Evolutionary conservation across 2,797 vertebrate genomes (phyloP), one percentile per base, ranked within the genome.

Genomic region (Trichosurus vulpecula): DNA sequence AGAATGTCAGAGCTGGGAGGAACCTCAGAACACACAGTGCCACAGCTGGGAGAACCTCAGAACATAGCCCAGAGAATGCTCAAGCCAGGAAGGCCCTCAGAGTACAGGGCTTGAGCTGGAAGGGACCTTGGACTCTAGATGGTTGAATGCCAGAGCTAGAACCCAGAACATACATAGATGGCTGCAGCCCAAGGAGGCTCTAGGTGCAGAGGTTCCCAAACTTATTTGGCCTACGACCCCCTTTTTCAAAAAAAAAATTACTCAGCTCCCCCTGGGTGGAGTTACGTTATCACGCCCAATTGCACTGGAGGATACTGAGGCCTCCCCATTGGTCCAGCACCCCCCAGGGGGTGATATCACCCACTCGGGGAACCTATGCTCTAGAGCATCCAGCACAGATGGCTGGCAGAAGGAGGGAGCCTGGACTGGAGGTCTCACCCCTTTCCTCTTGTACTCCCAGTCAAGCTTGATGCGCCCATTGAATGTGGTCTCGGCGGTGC

Each of bases 391-490:
- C 66, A 74, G n/a, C 66, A 74, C 8, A 47, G 22, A 47, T 47
- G 22, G 41, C 22, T 27, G 9, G 74, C 66, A 81, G n/a, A 81
- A 6, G 19, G 16, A 66, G n/a, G n/a, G n/a, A 81, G 19, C 66
- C 19, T 22, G n/a, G 74, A 31, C 31, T 74, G 58, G 8, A 53
- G 90, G 13, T 52, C 99, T 99, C 98, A 99, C 99, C 16, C 94
- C 54, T 41, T 98, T 29, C 96, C 98, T 0, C 98, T 97, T 97
- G 97, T 99, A 99, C 0, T 98, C 97, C 99, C 99, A 99, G 0
- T 97, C 51, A 94, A 99, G 98, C 31, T 92, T 58, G 30, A 99
- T 95, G 94, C 98, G 98, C 92, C 99, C 99, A 2, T 99, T 99
- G 96, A 1, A 98, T 27, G 97, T 97, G 89, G 99, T 99, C 93